Conservation (phyloP, 2,888 invertebrate genomes). For the Xanthia togata region DNA sequence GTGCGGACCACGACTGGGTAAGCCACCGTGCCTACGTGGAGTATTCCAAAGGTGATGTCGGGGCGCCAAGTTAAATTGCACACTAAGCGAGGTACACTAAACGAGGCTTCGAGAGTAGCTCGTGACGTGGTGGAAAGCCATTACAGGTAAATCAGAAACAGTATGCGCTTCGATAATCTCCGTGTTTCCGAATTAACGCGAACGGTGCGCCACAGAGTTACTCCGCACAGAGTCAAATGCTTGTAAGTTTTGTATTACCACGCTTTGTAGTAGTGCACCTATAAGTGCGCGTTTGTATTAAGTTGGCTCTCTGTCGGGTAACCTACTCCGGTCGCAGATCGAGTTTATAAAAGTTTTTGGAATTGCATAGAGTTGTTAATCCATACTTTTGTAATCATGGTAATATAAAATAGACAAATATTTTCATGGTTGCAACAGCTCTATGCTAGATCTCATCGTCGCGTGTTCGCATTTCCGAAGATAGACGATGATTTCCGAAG, state of each 20-base stretch:
- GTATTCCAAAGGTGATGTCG: background rate
- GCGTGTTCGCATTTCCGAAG: background rate
- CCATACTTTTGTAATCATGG: too few species aligned
- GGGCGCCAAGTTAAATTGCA: too few species aligned
- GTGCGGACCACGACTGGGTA: conserved; percentile 47
- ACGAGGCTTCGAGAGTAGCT: background rate
- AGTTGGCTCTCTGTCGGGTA: too few species aligned
- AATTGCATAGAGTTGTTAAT: background rate
- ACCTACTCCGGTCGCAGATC: too few species aligned
- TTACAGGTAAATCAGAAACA: conserved; percentile 5
- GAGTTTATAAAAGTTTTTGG: background rate
- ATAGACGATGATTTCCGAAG: background rate
- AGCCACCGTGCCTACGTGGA: background rate
- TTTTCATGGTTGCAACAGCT: background rate
- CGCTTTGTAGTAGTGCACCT: background rate
- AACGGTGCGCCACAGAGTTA: too few species aligned
- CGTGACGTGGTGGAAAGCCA: background rate
- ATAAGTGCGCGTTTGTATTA: too few species aligned
- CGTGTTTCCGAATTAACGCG: too few species aligned
- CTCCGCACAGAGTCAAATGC: too few species aligned
- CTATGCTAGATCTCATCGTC: background rate
- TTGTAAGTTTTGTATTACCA: background rate
- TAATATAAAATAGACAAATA: background rate
- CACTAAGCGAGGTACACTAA: background rate
- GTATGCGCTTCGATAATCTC: conserved; percentile 3